Conservation (phyloP, 2,113 vertebrate genomes). For the Egretta garzetta region DNA sequence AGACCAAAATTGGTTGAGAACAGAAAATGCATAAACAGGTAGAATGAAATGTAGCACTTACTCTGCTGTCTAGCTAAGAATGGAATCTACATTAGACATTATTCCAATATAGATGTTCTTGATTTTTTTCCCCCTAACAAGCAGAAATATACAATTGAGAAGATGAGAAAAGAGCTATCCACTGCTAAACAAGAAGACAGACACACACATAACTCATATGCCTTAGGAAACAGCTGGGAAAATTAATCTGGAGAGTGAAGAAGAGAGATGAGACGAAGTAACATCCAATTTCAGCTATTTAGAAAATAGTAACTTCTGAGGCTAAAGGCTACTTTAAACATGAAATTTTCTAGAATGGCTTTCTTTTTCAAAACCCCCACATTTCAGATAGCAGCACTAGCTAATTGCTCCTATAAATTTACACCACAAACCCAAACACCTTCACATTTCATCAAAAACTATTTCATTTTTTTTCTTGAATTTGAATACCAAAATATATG, state of each 20-base stretch:
- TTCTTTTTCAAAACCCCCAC: not conserved
- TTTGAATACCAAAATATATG: not conserved
- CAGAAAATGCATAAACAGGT: not conserved
- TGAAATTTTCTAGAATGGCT: not conserved
- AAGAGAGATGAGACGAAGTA: not conserved
- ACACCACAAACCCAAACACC: not conserved
- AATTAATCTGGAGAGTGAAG: not conserved
- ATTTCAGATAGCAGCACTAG: not conserved
- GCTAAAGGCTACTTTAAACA: not conserved
- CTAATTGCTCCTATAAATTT: not conserved
- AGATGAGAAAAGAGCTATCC: not conserved
- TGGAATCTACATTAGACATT: not conserved
- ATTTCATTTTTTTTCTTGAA: not conserved
- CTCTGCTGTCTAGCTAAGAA: not conserved
- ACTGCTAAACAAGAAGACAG: not conserved
- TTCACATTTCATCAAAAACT: not conserved
- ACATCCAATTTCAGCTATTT: not conserved
- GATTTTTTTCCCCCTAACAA: not conserved
- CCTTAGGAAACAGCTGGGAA: not conserved
- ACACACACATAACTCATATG: accelerated
- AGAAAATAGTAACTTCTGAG: not conserved
- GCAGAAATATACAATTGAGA: not conserved
- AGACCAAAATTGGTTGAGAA: not conserved
- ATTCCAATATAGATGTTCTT: not conserved
- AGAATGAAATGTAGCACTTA: not conserved